Conservation (phyloP, 1,140 invertebrate species). For the Achroia grisella region DNA sequence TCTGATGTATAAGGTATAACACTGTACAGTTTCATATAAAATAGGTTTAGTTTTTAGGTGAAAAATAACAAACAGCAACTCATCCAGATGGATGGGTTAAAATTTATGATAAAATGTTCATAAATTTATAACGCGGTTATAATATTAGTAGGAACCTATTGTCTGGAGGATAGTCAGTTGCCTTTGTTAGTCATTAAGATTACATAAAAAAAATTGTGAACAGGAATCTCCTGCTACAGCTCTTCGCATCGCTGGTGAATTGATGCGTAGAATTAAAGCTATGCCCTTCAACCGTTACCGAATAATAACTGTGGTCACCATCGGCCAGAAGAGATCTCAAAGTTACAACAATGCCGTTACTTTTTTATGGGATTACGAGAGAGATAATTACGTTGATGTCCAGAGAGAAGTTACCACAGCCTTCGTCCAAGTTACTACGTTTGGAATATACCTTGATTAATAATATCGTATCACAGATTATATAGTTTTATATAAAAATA, state of each 20-base stretch:
- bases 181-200: no score
- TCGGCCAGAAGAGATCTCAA: constrained; percentile 49
- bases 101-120: no score
- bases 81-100: no score
- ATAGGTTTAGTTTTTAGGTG: no score
- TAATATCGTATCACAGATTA: background rate
- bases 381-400: constrained; percentile 42
- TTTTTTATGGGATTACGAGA: constrained; percentile 57
- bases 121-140: no score
- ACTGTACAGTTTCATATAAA: no score
- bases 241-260: constrained; percentile 38
- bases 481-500: background rate
- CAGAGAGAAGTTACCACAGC: constrained; percentile 37
- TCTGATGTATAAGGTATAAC: no score
- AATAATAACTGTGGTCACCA: constrained; percentile 41
- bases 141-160: no score
- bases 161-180: no score
- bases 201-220: background rate
- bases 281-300: constrained; percentile 51
- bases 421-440: constrained; percentile 47
- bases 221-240: constrained; percentile 50
- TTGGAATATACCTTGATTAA: constrained; percentile 55
- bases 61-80: no score
- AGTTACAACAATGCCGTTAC: constrained; percentile 49
- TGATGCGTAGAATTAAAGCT: constrained; percentile 45